phyloP scores from a whole-genome alignment of 2,888 invertebrate genomes.

The Galerucella pusilla region DNA sequence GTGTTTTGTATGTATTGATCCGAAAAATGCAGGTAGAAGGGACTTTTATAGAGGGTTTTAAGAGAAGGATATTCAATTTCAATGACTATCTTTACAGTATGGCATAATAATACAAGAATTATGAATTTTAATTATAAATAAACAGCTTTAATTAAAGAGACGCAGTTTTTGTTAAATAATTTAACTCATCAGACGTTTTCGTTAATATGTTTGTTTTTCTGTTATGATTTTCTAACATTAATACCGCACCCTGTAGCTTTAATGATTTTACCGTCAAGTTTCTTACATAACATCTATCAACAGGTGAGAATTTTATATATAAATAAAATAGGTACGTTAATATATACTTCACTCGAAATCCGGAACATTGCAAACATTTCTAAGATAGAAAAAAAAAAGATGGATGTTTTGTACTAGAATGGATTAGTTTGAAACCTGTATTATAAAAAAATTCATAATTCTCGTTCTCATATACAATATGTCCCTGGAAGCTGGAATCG shows the following conservation, averaged over 20 bases:
- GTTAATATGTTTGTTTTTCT: too few species aligned
- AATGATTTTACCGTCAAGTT: neutral
- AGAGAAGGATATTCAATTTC: too few species aligned
- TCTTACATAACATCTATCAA: neutral
- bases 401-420: neutral
- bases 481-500: too few species aligned
- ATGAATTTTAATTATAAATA: too few species aligned
- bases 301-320: neutral
- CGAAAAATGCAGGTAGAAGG: neutral
- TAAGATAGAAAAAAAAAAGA: neutral
- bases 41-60: neutral
- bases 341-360: neutral
- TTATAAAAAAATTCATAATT: too few species aligned
- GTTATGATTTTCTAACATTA: neutral
- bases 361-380: constrained; percentile 3
- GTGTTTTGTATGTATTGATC: neutral
- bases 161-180: too few species aligned
- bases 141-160: too few species aligned
- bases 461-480: too few species aligned
- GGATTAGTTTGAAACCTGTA: too few species aligned
- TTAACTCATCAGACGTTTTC: too few species aligned
- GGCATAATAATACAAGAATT: too few species aligned
- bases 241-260: neutral
- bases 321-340: neutral
- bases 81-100: too few species aligned